Percentiles rank a stretch among this genome's conserved stretches.
Conservation (phyloP, 1,140 invertebrate genomes). For the Diorhabda sublineata region DNA sequence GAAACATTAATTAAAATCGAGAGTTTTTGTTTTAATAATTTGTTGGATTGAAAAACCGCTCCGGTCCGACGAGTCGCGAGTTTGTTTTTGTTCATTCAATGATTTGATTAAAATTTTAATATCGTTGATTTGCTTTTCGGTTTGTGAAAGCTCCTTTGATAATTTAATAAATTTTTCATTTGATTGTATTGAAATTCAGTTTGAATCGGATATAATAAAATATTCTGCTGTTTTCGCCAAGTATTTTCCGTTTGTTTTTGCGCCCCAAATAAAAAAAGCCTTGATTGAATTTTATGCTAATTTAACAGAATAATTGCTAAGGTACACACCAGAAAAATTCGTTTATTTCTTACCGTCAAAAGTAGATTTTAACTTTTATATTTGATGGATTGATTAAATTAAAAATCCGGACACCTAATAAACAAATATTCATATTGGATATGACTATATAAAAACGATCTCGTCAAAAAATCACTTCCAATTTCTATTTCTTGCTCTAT, state of each 20-base stretch:
- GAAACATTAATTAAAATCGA: slow-evolving; percentile 18
- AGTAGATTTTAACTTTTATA: too few relatives aligned
- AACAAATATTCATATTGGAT: too few relatives aligned
- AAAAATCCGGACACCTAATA: too few relatives aligned
- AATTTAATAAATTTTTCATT: slow-evolving; percentile 20
- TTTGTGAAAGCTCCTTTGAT: slow-evolving; percentile 15
- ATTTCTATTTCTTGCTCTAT: too few relatives aligned
- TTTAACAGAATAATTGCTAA: background rate
- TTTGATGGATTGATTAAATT: too few relatives aligned
- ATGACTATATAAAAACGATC: too few relatives aligned
- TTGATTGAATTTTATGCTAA: slow-evolving; percentile 1
- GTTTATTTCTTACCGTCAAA: too few relatives aligned
- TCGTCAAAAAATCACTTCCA: too few relatives aligned
- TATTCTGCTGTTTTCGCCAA: background rate
- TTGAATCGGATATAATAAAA: slow-evolving; percentile 11
- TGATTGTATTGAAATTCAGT: slow-evolving; percentile 17
- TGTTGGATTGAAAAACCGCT: slow-evolving; percentile 19
- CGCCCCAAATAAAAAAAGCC: background rate
- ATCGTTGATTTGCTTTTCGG: slow-evolving; percentile 18
- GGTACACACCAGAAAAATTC: background rate
- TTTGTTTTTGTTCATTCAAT: slow-evolving; percentile 20
- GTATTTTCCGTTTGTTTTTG: background rate
- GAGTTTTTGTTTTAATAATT: slow-evolving; percentile 22
- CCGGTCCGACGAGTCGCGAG: slow-evolving; percentile 2
- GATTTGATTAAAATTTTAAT: slow-evolving; percentile 22